These are phyloP conservation scores for Xestoiulus laeticollis DNA, from an alignment of 2,888 invertebrate species.

Conservation along the genomic window DNA sequence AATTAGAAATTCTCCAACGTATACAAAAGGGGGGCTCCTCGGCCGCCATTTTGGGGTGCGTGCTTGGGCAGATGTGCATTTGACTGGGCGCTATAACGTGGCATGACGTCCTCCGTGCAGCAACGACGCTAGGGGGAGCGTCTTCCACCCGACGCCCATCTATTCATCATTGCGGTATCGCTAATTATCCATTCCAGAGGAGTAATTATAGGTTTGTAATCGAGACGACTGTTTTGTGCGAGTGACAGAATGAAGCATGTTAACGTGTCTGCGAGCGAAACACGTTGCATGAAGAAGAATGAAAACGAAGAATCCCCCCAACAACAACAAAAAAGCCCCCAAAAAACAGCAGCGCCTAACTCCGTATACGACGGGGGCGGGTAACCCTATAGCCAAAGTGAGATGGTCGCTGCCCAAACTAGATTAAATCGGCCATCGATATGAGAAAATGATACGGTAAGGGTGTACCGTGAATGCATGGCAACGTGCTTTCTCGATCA, in stretches of 20 bases:
- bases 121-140: conserved; percentile 17
- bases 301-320: neutral
- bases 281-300: neutral
- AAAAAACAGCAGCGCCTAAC: neutral
- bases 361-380: neutral
- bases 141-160: conserved; percentile 26
- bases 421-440: conserved; percentile 24
- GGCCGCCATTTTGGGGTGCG: neutral
- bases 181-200: conserved; percentile 26
- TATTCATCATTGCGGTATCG: conserved; percentile 26
- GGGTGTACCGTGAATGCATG: neutral
- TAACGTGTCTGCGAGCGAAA: conserved; percentile 26
- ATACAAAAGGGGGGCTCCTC: neutral
- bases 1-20: conserved; percentile 13
- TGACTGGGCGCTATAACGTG: neutral
- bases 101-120: conserved; percentile 26
- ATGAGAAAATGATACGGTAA: neutral
- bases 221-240: conserved; percentile 26
- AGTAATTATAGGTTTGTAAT: conserved; percentile 26
- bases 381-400: neutral
- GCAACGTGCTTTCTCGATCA: neutral
- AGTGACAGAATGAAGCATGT: conserved; percentile 26
- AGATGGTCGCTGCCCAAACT: neutral
- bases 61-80: neutral
- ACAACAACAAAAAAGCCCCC: neutral